A percentile compares a stretch with the other conserved stretches of the same genome.
Evolutionary conservation across 2,888 invertebrate genomes (phyloP).

Genomic region (Mythimna pallens): DNA sequence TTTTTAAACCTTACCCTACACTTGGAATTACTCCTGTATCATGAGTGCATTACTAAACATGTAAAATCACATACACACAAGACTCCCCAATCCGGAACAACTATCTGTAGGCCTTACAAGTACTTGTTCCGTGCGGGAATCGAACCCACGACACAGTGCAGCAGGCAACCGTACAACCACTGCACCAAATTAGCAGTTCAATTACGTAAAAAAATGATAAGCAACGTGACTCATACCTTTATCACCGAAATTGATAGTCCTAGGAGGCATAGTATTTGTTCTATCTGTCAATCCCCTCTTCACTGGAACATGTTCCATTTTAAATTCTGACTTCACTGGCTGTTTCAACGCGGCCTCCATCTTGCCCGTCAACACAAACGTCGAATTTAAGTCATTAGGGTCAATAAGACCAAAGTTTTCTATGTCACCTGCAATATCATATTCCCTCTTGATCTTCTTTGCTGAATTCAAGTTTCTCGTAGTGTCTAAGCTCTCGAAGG

Average conservation of each 20-base stretch:
- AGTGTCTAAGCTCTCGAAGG: conserved; percentile 80
- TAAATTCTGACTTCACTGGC: conserved; percentile 67
- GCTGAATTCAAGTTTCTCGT: conserved; percentile 79
- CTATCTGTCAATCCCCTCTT: conserved; percentile 81
- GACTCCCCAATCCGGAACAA: too few species aligned
- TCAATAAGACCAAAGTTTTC: conserved; percentile 79
- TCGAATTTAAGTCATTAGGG: conserved; percentile 84
- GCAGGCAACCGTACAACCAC: too few species aligned
- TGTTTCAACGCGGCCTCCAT: conserved; percentile 73
- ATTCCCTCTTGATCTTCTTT: conserved; percentile 81
- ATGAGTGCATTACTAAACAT: too few species aligned
- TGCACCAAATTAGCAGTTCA: not conserved
- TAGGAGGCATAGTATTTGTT: conserved; percentile 79
- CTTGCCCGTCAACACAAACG: conserved; percentile 84
- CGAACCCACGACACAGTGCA: too few species aligned
- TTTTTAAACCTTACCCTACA: too few species aligned
- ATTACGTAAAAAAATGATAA: not conserved
- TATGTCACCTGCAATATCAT: conserved; percentile 68
- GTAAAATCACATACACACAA: too few species aligned
- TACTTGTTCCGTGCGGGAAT: too few species aligned
- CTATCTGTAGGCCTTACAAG: too few species aligned
- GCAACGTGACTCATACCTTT: conserved; percentile 72
- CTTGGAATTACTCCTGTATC: too few species aligned
- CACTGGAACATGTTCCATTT: conserved; percentile 63
- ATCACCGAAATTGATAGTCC: conserved; percentile 77